Evolutionary conservation across 2,113 vertebrate species (phyloP), one percentile per base, ranked within the genome.

Genomic region (Plestiodon gilberti): DNA sequence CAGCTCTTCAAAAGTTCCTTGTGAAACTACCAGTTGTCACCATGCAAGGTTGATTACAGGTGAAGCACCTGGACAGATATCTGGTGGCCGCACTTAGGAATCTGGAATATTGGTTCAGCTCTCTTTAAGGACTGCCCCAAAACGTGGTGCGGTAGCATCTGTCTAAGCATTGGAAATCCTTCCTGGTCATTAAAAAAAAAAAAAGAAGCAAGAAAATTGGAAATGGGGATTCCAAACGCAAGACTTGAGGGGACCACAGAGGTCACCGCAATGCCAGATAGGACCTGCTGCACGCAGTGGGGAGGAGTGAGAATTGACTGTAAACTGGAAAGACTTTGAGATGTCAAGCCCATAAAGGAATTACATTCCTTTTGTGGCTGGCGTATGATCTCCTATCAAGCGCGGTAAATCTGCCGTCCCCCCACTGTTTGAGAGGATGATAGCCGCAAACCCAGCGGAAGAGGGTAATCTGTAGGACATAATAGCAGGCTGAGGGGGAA

Each of bases 371-470:
- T 94, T 74, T 92, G 87, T 87, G 84, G 64, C 40, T 90, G 89
- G 40, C 86, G 88, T 89, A 88, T 92, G 88, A 89, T 94, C 88
- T 93, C 69, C 77, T 88, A 81, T 93, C 87, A 88, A 82, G 69
- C 83, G 89, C 84, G 35, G 69, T 87, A 92, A 91, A 93, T 92
- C 78, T 90, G 89, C 82, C 0, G 1, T 85, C 81, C 87, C 82
- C 91, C 89, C 83, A 77, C 92, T 92, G 92, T 94, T 87, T 87
- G 71, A 78, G 92, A 62, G 87, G 88, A 87, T 91, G 89, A 61
- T 89, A 89, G 82, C 89, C 85, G 87, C 84, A 91, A 33, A 89
- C 86, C 87, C 85, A 4, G 81, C 92, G 79, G 85, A 82, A 91
- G 87, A 77, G 82, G 82, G 76, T 94, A 90, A 90, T 94, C 89